Percentiles rank a stretch among this genome's conserved stretches.
These are phyloP conservation scores for Nasonia vitripennis DNA, from an alignment of 1,140 invertebrate genomes.

Conservation along the genomic window DNA sequence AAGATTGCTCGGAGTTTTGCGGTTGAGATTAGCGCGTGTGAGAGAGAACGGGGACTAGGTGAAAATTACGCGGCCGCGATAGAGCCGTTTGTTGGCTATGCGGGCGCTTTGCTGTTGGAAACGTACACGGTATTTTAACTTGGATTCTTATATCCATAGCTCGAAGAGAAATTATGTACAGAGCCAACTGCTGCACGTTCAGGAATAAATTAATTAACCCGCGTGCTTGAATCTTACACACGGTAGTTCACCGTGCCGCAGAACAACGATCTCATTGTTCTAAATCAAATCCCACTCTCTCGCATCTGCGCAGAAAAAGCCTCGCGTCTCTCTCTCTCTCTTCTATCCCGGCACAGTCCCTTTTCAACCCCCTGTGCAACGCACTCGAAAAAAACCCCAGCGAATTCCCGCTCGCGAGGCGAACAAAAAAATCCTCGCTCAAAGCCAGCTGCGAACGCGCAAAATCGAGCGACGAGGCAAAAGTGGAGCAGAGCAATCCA, in stretches of 20 bases:
- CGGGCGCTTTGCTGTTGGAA: neutral
- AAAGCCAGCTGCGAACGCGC: neutral
- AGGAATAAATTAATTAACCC: too few relatives aligned
- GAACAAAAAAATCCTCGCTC: neutral
- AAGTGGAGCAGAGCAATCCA: constrained; percentile 19
- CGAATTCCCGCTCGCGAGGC: neutral
- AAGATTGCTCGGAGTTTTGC: too few relatives aligned
- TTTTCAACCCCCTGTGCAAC: neutral
- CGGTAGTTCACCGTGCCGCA: too few relatives aligned
- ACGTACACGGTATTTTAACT: neutral
- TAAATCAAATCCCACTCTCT: neutral
- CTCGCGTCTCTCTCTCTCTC: neutral
- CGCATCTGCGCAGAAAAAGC: neutral
- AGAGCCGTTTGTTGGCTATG: neutral
- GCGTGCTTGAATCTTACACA: too few relatives aligned
- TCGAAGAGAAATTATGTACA: too few relatives aligned
- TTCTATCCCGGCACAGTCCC: too few relatives aligned
- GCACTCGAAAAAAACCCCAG: neutral
- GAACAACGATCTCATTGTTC: too few relatives aligned
- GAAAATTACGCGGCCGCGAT: neutral
- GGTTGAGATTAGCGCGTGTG: too few relatives aligned
- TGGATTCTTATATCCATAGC: too few relatives aligned
- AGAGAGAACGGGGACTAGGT: neutral
- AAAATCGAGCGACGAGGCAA: neutral
- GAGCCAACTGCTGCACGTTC: too few relatives aligned